Percentiles rank a stretch among this genome's conserved stretches.
Conservation (phyloP, 2,113 vertebrate species). For the Odocoileus hemionus region DNA sequence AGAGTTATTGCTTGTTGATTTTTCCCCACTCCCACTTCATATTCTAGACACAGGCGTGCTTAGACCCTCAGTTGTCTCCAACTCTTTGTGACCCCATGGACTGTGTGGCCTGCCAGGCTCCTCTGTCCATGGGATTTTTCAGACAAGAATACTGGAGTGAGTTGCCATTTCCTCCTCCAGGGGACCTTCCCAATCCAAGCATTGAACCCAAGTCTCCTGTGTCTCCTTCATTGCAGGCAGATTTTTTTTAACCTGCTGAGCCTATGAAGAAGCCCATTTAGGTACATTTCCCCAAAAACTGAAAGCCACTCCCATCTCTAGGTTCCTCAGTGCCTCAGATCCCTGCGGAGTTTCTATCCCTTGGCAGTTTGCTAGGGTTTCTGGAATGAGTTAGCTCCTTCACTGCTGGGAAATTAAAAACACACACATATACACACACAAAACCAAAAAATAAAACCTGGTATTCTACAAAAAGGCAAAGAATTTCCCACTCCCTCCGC, state of each 20-base stretch:
- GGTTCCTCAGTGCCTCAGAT: background rate
- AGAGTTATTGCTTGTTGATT: conserved; percentile 1
- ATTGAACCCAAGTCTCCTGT: background rate
- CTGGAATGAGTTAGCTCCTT: background rate
- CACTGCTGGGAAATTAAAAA: background rate
- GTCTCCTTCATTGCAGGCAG: background rate
- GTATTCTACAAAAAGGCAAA: conserved; percentile 16
- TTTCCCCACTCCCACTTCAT: background rate
- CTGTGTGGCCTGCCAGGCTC: background rate
- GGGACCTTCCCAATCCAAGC: background rate
- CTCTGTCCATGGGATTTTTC: background rate
- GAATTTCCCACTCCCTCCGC: background rate
- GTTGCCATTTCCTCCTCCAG: background rate
- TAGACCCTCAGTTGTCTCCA: background rate
- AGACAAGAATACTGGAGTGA: background rate
- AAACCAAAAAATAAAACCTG: background rate
- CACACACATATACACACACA: background rate
- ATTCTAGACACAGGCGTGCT: background rate
- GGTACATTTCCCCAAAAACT: background rate
- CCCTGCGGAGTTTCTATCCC: background rate
- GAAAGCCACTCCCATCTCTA: background rate
- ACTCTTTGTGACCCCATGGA: background rate
- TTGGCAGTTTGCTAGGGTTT: background rate
- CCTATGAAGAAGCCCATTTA: background rate
- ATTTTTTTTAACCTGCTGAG: background rate